These are phyloP conservation scores for Cotesia vestalis DNA, from an alignment of 1,140 invertebrate species.

Conservation along the genomic window DNA sequence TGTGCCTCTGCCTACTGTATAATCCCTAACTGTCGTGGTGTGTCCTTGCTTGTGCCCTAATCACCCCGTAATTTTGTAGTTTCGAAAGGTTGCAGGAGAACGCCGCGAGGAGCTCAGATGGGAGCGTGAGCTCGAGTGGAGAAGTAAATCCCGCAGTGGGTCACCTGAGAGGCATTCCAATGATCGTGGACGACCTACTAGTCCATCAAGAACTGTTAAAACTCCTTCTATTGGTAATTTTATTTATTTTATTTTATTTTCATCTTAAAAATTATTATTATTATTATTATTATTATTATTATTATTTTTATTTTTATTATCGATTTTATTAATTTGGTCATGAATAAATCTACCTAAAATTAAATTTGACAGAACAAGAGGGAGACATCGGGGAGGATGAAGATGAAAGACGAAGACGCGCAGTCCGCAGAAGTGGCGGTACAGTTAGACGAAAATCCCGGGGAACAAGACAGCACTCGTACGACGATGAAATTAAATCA, in stretches of 20 bases:
- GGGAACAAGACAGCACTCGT: constrained; percentile 79
- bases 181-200: constrained; percentile 49
- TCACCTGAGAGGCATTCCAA: constrained; percentile 54
- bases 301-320: no score
- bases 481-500: constrained; percentile 78
- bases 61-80: constrained; percentile 64
- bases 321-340: neutral
- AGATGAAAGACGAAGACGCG: constrained; percentile 54
- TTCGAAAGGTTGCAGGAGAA: constrained; percentile 69
- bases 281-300: no score
- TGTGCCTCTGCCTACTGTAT: constrained; percentile 31
- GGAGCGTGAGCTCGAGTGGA: constrained; percentile 65
- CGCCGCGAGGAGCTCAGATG: constrained; percentile 63
- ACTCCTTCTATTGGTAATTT: constrained; percentile 35
- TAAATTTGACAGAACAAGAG: constrained; percentile 22
- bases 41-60: constrained; percentile 57
- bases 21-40: constrained; percentile 57
- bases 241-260: neutral
- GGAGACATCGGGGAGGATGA: constrained; percentile 47
- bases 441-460: constrained; percentile 72
- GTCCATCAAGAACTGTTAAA: constrained; percentile 53
- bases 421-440: constrained; percentile 50
- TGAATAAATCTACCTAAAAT: neutral
- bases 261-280: neutral
- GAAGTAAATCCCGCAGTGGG: constrained; percentile 62